Evolutionary conservation across 2,113 vertebrate species (phyloP).

Genomic region (Rhinoptilus africanus): DNA sequence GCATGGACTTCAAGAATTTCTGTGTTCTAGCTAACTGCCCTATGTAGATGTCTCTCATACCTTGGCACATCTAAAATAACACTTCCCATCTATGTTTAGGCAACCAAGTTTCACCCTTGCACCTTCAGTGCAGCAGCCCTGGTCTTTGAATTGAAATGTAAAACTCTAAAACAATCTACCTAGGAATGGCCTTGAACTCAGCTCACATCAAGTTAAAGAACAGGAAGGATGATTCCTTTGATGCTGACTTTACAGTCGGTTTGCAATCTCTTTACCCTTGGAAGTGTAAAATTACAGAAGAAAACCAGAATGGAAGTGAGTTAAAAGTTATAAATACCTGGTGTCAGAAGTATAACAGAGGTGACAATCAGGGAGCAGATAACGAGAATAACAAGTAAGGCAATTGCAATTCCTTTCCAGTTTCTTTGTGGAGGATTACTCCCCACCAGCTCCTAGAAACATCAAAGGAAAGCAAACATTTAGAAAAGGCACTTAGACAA

Average conservation of each 20-base stretch:
- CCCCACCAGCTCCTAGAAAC: constrained; percentile 93
- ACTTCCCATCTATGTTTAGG: background rate
- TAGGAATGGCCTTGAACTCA: background rate
- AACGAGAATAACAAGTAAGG: constrained; percentile 96
- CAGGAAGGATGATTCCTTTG: background rate
- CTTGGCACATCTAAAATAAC: background rate
- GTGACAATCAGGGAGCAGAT: constrained; percentile 99
- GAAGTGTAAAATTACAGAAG: constrained; percentile 23
- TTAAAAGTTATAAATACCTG: constrained; percentile 80
- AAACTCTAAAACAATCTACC: background rate
- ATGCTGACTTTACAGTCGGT: background rate
- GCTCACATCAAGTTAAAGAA: background rate
- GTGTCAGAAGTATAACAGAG: constrained; percentile 96
- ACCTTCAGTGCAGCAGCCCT: background rate
- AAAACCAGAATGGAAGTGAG: background rate
- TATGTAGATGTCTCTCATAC: background rate
- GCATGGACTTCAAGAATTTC: background rate
- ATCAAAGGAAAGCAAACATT: constrained; percentile 26
- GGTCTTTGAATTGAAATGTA: background rate
- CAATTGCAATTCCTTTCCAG: constrained; percentile 99
- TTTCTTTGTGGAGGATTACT: constrained; percentile 98
- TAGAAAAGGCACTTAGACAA: constrained; percentile 9
- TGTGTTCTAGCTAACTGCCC: background rate
- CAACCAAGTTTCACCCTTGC: background rate
- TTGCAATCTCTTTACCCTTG: background rate